A percentile compares a stretch with the other conserved stretches of the same genome.
These are phyloP conservation scores for Arenaria interpres DNA, from an alignment of 2,113 vertebrate species.

Conservation along the genomic window DNA sequence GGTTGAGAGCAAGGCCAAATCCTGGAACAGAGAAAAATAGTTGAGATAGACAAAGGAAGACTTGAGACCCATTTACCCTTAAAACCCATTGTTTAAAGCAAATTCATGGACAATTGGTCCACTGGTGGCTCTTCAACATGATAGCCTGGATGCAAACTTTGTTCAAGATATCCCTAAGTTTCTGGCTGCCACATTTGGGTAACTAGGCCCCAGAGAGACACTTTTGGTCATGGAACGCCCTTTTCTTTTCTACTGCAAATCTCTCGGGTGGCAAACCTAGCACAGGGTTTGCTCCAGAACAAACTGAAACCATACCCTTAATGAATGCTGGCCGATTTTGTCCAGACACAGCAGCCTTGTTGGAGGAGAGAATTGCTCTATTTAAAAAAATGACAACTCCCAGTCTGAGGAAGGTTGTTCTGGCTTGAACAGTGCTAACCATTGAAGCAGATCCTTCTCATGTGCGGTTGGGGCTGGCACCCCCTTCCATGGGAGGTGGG, in stretches of 20 bases:
- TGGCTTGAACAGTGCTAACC: background rate
- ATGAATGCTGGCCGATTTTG: background rate
- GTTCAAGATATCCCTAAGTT: background rate
- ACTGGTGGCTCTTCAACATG: background rate
- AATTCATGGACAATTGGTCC: background rate
- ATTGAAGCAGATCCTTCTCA: background rate
- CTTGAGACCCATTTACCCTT: background rate
- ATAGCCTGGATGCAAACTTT: background rate
- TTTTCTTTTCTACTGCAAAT: background rate
- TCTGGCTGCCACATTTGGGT: background rate
- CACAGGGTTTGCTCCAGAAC: background rate
- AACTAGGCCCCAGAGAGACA: background rate
- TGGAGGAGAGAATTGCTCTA: background rate
- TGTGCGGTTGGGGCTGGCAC: background rate
- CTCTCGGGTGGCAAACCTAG: background rate
- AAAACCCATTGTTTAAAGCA: background rate
- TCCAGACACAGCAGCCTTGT: background rate
- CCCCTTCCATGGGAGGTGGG: background rate
- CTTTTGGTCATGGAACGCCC: accelerated
- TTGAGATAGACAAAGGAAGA: background rate
- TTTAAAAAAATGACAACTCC: background rate
- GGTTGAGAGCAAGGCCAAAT: slow-evolving; percentile 83
- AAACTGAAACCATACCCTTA: background rate
- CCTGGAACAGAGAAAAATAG: slow-evolving; percentile 66
- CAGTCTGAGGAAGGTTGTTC: background rate